Percentiles rank a stretch among this genome's conserved stretches.
phyloP scores from a whole-genome alignment of 2,797 vertebrate species.

The Peromyscus melanophrys region DNA sequence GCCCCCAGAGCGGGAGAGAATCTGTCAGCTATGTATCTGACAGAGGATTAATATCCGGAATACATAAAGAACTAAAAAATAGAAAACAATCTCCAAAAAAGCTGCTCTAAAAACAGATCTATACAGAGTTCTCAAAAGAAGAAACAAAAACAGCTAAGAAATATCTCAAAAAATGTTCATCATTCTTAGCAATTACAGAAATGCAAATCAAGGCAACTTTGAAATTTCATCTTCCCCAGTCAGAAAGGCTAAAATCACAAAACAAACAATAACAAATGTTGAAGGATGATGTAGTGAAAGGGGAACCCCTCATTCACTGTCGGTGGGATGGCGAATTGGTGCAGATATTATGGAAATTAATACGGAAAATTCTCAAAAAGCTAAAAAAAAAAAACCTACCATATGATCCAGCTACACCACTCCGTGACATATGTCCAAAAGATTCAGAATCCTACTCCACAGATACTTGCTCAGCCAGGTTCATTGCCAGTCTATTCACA shows the following conservation, averaged over 20 bases:
- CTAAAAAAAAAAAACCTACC: not conserved
- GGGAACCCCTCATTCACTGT: not conserved
- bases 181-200: not conserved
- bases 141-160: not conserved
- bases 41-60: not conserved
- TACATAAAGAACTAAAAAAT: not conserved
- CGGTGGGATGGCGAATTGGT: not conserved
- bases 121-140: not conserved
- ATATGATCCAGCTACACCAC: not conserved
- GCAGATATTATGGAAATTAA: not conserved
- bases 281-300: not conserved
- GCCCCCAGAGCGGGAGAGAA: not conserved
- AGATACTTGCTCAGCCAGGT: not conserved
- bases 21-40: not conserved
- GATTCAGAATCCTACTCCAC: not conserved
- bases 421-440: not conserved
- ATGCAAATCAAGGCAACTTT: not conserved
- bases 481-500: not conserved
- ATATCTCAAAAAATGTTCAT: not conserved
- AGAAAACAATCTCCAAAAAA: too few species aligned
- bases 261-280: not conserved
- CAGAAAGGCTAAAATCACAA: not conserved
- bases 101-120: too few species aligned
- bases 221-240: not conserved
- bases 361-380: not conserved